These are phyloP conservation scores for Malthinus seriepunctatus DNA, from an alignment of 2,888 invertebrate genomes.

Conservation along the genomic window DNA sequence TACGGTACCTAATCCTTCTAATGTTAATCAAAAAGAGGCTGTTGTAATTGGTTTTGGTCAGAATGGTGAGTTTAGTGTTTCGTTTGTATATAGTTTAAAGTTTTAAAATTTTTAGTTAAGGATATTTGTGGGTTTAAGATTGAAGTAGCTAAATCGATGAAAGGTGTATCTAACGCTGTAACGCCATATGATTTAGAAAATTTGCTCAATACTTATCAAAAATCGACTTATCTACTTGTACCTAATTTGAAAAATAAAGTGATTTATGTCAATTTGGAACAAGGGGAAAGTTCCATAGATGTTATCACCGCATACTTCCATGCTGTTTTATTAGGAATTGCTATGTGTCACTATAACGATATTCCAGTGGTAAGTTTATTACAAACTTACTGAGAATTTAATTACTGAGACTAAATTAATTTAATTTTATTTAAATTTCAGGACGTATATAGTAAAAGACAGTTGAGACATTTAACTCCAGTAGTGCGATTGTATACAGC, in stretches of 20 bases:
- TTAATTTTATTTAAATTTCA: constrained; percentile 30
- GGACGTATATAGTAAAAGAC: constrained; percentile 46
- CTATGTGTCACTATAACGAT: constrained; percentile 48
- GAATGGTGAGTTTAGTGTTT: constrained; percentile 41
- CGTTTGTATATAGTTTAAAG: background rate
- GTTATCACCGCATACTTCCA: constrained; percentile 72
- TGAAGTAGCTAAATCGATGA: constrained; percentile 62
- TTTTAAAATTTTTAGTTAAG: constrained; percentile 57
- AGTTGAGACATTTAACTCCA: constrained; percentile 47
- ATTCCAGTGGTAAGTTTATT: constrained; percentile 42
- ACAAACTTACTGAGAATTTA: background rate
- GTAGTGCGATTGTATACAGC: constrained; percentile 44
- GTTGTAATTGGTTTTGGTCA: constrained; percentile 63
- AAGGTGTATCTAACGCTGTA: constrained; percentile 42
- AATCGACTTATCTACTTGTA: constrained; percentile 61
- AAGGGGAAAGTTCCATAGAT: constrained; percentile 57
- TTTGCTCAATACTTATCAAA: constrained; percentile 55
- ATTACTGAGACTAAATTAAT: background rate
- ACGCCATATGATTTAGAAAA: constrained; percentile 49
- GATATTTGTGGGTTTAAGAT: constrained; percentile 66
- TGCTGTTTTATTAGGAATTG: constrained; percentile 61
- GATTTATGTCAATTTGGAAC: constrained; percentile 63
- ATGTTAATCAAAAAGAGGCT: constrained; percentile 74
- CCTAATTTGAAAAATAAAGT: constrained; percentile 54
- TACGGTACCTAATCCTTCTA: constrained; percentile 63